Evolutionary conservation across 2,797 vertebrate species (phyloP).

Genomic region (Gephyroberyx darwinii): DNA sequence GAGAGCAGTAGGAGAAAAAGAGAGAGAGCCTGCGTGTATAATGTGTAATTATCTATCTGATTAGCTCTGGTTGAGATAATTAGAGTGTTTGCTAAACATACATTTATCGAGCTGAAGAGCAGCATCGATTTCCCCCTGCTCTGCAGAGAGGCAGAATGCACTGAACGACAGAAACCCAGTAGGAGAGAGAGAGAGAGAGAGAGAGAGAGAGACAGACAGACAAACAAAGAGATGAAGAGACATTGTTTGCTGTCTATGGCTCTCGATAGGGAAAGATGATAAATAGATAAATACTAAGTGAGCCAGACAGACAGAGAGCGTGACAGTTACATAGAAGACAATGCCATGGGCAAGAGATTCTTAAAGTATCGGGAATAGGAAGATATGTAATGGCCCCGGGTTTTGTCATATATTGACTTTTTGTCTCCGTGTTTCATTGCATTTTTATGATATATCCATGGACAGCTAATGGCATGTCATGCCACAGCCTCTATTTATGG

Average conservation of each 20-base stretch:
- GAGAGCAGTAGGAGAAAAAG: conserved; percentile 43
- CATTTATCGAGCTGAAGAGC: conserved; percentile 61
- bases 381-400: conserved; percentile 49
- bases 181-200: conserved; percentile 18
- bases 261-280: conserved; percentile 35
- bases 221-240: conserved; percentile 23
- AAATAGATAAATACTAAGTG: conserved; percentile 50
- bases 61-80: conserved; percentile 71
- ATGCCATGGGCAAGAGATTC: conserved; percentile 51
- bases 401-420: conserved; percentile 79
- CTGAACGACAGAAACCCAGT: conserved; percentile 12
- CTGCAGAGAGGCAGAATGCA: conserved; percentile 25
- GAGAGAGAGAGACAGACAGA: conserved; percentile 6
- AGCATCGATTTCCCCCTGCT: conserved; percentile 22
- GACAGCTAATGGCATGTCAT: conserved; percentile 74
- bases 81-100: conserved; percentile 72
- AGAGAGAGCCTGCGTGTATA: conserved; percentile 42
- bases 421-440: conserved; percentile 71
- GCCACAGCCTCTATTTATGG: conserved; percentile 65
- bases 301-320: conserved; percentile 30
- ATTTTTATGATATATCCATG: conserved; percentile 74
- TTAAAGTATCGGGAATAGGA: conserved; percentile 47
- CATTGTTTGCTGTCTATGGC: conserved; percentile 7
- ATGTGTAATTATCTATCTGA: conserved; percentile 71
- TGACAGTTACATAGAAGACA: conserved; percentile 49